Base-by-base conservation (phyloP, 2,888 invertebrate species). In the Aleiodes leptofemur region DNA sequence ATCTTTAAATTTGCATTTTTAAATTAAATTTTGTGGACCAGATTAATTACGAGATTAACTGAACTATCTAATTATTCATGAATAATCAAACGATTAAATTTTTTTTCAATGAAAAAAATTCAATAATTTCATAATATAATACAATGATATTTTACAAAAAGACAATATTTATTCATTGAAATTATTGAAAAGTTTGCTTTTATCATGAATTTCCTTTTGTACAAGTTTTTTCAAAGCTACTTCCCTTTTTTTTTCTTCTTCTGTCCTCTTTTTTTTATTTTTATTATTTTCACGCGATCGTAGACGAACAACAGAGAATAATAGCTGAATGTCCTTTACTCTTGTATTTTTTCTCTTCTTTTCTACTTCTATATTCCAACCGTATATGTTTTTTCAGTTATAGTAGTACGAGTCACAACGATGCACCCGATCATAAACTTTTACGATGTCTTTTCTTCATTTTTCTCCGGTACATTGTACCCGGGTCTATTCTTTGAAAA, bases 351-450 rank as follows among this genome's bases (percentile, higher is more conserved):
- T 64, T 31, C 48, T 34, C 6, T 34, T 34, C 5, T 34, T 34
- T 6, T 6, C 34, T 48, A 57, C 57, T 31, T 34, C 66, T 43
- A 43, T 43, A 68, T 68, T 51, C 50, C 29, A 68, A 16, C 16
- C 48, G 14, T 59, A 69, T 56, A 69, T 38, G 57, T 68, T 51
- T 29, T 23, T 34, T 14, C 68, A 23, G 64, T 23, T 48, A 64
- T 64, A 64, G 43, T 64, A 64, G 64, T 13, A 48, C 43, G 43
- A 43, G 43, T 53, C 53, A 53, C 50, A 51, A 51, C 50, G 51
- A 71, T 50, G 29, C 48, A 66, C 66, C 71, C 50, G 77, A 71
- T 73, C 77, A 77, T 79, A 79, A 79, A 77, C 77, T 78, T 78
- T 79, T 76, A 79, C 76, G 78, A 75, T 69, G 68, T 74, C 38